These are phyloP conservation scores for Magallana gigas DNA, from an alignment of 1,140 invertebrate species.

Conservation along the genomic window DNA sequence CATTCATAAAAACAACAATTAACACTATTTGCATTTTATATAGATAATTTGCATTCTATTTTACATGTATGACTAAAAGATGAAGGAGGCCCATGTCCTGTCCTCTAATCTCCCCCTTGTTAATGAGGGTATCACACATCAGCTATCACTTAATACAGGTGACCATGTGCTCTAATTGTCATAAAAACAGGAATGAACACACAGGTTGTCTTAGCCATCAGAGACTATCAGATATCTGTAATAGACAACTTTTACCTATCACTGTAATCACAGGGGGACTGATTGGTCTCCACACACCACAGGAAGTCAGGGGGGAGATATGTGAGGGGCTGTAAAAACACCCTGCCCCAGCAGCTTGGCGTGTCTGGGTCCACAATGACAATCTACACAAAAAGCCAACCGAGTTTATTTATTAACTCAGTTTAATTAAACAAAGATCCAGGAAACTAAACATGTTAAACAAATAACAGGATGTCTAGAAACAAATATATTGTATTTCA, in stretches of 20 bases:
- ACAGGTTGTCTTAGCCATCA: neutral
- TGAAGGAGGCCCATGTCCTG: neutral
- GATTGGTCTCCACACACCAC: neutral
- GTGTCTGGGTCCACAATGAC: too few relatives aligned
- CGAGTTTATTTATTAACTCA: too few relatives aligned
- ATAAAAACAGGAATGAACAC: neutral
- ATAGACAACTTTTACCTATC: constrained; percentile 6
- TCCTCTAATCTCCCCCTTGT: neutral
- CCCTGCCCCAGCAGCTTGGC: neutral
- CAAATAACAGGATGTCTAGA: too few relatives aligned
- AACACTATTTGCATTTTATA: neutral
- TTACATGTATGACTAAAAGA: neutral
- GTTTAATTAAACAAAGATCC: too few relatives aligned
- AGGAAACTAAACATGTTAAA: too few relatives aligned
- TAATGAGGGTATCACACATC: constrained; percentile 2
- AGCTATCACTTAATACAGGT: neutral
- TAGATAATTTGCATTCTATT: neutral
- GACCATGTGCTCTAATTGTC: constrained; percentile 14
- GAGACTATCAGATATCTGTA: neutral
- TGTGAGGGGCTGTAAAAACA: neutral
- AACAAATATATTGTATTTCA: too few relatives aligned
- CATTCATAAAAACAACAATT: neutral
- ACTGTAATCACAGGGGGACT: neutral
- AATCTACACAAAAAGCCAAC: too few relatives aligned
- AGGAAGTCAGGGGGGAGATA: neutral